phyloP scores from a whole-genome alignment of 2,888 invertebrate species.

The Ligdia adustata region DNA sequence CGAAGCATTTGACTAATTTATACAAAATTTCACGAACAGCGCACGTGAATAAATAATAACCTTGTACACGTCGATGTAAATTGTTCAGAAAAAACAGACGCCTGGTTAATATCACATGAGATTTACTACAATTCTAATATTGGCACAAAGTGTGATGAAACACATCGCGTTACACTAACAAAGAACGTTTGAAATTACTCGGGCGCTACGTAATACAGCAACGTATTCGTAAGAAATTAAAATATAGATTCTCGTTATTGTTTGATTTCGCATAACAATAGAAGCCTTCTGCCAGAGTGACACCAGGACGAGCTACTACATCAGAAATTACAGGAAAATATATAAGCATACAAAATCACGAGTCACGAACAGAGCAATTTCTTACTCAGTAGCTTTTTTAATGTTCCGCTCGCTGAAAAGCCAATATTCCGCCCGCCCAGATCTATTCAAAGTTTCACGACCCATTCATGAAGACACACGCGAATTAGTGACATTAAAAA shows the following conservation, averaged over 20 bases:
- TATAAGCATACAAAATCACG: too few species aligned
- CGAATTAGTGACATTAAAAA: slow-evolving; percentile 63
- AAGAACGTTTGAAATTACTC: slow-evolving; percentile 1
- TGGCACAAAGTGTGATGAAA: slow-evolving; percentile 16
- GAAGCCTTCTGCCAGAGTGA: too few species aligned
- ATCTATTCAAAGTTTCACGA: slow-evolving; percentile 15
- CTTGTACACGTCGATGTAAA: slow-evolving; percentile 25
- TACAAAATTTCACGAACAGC: too few species aligned
- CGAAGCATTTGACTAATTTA: too few species aligned
- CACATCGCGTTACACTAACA: slow-evolving; percentile 7
- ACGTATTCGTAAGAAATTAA: slow-evolving; percentile 12
- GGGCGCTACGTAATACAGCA: slow-evolving; percentile 1
- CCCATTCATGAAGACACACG: slow-evolving; percentile 45
- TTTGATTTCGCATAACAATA: background rate
- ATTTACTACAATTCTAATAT: slow-evolving; percentile 25
- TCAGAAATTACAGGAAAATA: too few species aligned
- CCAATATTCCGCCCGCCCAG: background rate
- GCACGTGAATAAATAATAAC: too few species aligned
- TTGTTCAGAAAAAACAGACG: slow-evolving; percentile 25
- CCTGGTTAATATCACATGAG: slow-evolving; percentile 28
- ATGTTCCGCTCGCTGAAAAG: slow-evolving; percentile 1
- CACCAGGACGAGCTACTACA: too few species aligned
- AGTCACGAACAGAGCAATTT: too few species aligned
- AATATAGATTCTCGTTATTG: slow-evolving; percentile 13
- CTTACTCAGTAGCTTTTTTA: background rate